Base-by-base conservation (phyloP, 30 jellyfish, hydroid and myxozoan genomes). In the Chrysaora quinquecirrha region DNA sequence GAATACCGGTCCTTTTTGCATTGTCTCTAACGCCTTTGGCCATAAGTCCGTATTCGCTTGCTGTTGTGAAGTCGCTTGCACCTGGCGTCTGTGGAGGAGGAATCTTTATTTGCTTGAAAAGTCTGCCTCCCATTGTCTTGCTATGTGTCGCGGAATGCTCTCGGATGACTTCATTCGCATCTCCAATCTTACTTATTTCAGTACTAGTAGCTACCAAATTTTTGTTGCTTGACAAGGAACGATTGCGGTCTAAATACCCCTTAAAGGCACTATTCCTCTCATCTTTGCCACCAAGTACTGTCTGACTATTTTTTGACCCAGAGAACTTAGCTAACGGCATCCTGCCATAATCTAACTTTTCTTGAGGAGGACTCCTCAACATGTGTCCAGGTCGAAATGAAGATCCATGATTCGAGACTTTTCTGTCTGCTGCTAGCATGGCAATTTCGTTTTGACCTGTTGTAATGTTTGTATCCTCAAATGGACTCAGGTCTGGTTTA, bases 11-110 rank as follows among this genome's bases (percentile, higher is more conserved):
- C 29, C 68, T 19, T 25, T 19, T 16, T 52, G 68, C 68, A 10
- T 9, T 52, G 7, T 52, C 68, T 9, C 25, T 19, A 2, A 52
- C 19, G 29, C 19, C 29, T 10, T 10, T 52, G 2, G 29, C 29
- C 9, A 4, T 2, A 2, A 52, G 29, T 3, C 27, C 68, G 19
- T 25, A 52, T 3, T 19, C 68, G 2, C 68, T 16, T 52, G 24
- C 68, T 2, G 68, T 3, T 52, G 68, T 19, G 68, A 52, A 52
- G 68, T 19, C 68, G 9, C 68, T 20, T 20, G 25, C 68, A 10
- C 68, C 68, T 10, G 68, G 12, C 25, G 68, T 52, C 68, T 52
- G 68, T 25, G 68, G 68, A 52, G 68, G 68, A 52, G 68, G 25
- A 9, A 4, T 52, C 19, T 16, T 20, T 19, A 52, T 2, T 52